Base-by-base conservation (phyloP, 2,888 invertebrate genomes). In the Imbricaverruca yamaguchii region DNA sequence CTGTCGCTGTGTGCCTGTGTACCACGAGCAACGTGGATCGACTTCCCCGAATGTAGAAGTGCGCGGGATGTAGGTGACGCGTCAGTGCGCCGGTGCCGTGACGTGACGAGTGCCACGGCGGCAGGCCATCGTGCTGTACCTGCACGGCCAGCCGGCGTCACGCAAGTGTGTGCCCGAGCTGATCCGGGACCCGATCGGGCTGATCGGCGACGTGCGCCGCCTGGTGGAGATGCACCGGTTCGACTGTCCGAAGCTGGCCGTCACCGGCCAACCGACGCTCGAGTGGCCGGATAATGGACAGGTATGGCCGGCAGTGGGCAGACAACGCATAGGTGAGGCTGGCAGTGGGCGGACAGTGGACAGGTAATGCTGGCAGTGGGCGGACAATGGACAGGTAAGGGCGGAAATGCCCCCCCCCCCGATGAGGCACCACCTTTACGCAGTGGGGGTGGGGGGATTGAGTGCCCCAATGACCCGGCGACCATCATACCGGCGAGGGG, bases 161-260 rank as follows among this genome's bases (percentile, higher is more conserved):
- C 94, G 95, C 86, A 96, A 96, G 87, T 94, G 93, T 82, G 94
- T 98, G 59, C 98, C 98, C 2, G 96, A 95, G 85, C 89, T 97
- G 80, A 91, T 98, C 53, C 91, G 92, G 0, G 94, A 97, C 87
- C 95, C 97, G 0, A 94, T 96, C 67, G 93, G 93, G 0, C 89
- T 98, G 67, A 93, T 98, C 80, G 92, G 93, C 83, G 97, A 97
- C 86, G 94, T 97, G 9, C 91, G 97, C 84, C 93, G 93, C 12
- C 87, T 97, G 83, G 94, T 98, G 15, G 93, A 95, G 85, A 92
- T 94, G 81, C 97, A 98, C 86, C 90, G 94, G 81, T 92, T 93
- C 85, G 97, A 97, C 87, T 93, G 79, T 15, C 82, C 93, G 78
- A 92, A 93, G 74, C 88, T 92, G 84, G 95, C 97, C 0, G 89